These are phyloP conservation scores for Stenoptilia bipunctidactyla DNA, from an alignment of 2,888 invertebrate species.

Conservation along the genomic window DNA sequence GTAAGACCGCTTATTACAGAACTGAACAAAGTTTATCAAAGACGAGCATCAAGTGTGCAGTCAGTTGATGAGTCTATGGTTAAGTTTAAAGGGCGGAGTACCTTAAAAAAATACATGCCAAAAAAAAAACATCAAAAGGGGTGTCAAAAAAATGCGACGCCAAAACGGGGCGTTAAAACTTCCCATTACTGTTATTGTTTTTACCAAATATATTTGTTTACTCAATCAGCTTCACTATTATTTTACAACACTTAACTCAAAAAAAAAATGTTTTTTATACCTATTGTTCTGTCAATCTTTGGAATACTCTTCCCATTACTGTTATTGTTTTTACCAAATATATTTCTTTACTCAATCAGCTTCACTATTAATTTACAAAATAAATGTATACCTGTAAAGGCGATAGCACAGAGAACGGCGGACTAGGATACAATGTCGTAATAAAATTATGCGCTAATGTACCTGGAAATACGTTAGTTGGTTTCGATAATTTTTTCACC, in stretches of 20 bases:
- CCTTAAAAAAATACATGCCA: slow-evolving; percentile 14
- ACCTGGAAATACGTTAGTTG: slow-evolving; percentile 12
- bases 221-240: no score
- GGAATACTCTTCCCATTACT: no score
- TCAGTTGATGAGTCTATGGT: slow-evolving; percentile 16
- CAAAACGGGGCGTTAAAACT: slow-evolving; percentile 6
- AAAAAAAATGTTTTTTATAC: no score
- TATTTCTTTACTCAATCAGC: no score
- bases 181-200: no score
- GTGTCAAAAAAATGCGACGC: slow-evolving; percentile 10
- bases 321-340: no score
- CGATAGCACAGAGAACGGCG: slow-evolving; percentile 3
- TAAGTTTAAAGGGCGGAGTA: slow-evolving; percentile 13
- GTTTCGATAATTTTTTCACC: slow-evolving; percentile 14
- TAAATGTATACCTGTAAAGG: slow-evolving; percentile 7
- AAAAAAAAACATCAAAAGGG: slow-evolving; percentile 15
- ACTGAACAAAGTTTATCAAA: slow-evolving; percentile 1
- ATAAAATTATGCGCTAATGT: slow-evolving; percentile 1
- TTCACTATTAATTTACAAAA: slow-evolving; percentile 7
- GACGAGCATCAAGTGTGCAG: slow-evolving; percentile 5
- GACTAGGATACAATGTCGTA: slow-evolving; percentile 6
- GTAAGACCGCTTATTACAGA: slow-evolving; percentile 4
- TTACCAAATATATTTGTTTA: no score
- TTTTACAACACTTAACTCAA: no score
- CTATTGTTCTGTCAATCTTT: no score